Base-by-base conservation (phyloP, 2,888 invertebrate species). In the Campopleginae sp. region DNA sequence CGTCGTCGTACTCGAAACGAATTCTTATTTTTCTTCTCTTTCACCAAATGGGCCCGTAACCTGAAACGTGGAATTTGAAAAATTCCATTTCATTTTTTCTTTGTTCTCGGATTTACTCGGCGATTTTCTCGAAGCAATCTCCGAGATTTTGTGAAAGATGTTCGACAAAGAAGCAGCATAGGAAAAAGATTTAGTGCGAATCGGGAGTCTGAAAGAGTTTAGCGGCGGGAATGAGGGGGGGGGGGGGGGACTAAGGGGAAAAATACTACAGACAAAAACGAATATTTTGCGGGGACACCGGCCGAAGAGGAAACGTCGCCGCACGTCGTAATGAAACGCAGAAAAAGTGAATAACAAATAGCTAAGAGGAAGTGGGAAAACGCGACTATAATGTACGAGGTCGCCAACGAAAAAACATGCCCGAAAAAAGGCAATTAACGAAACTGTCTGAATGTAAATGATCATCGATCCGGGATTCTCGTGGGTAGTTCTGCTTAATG, bases 401-500 rank as follows among this genome's bases (percentile, higher is more conserved):
- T 61, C 68, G 81, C 23, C 61, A 83, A 68, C 68, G 46, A 63
- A 65, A 72, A 77, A 58, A 66, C 77, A n/a, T 31, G 71, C 42
- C 33, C 58, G 70, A 33, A 76, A 79, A 77, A 79, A 82, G 84
- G 82, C 81, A 84, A 86, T 87, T 87, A 89, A 88, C 89, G 89
- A 89, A 89, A 88, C 89, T 89, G 89, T 90, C 87, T 89, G 88
- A 89, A 90, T 91, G 89, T 89, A 89, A 90, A 91, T 90, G 88
- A 86, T 85, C 82, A 87, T 85, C 87, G 87, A 74, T 79, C 74
- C 74, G 66, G 83, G 79, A 87, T 87, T 80, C 80, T 76, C 72
- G 76, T 74, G 63, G 78, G 79, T 76, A 80, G 68, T 46, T 71
- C 70, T 42, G 27, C 46, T 23, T 12, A 31, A 58, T 38, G 51